Evolutionary conservation across 1,140 invertebrate genomes (phyloP), one percentile per base, ranked within the genome.

Genomic region (Lithobius niger): DNA sequence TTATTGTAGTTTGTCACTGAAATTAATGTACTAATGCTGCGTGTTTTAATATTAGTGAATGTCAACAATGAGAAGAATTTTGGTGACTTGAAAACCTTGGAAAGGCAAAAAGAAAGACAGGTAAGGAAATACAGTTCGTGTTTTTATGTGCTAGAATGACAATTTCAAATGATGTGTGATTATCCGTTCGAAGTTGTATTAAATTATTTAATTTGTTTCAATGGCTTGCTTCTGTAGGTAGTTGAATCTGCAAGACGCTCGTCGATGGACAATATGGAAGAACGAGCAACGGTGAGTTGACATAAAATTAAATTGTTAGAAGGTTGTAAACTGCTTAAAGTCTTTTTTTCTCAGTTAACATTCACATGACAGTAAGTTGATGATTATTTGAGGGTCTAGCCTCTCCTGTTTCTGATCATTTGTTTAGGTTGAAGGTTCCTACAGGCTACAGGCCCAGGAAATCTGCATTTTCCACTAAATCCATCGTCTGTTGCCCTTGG

Each of bases 11-110:
- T 61, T 45, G 6, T 36, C 6, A 36, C n/a, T 36, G 6, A 36
- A 36, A 10, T 36, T 36, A 25, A 10, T 22, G 19, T 6, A 4
- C 13, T 52, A 18, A 52, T 28, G 28, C 6, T 18, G 3, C 24
- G 2, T 52, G 2, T 50, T 61, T 57, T 52, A 64, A 53, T 69
- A 69, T 6, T 66, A 78, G 88, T 93, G 0, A 95, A 95, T 73
- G 91, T 96, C 0, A 91, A 88, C 0, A 86, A 87, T 68, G 60
- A 67, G 22, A 85, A 86, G 26, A 66, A 68, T 50, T 95, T 94
- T 70, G 82, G 79, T n/a, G 88, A 92, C 60, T 84, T 91, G 83
- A 91, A 90, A 67, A 81, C 85, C 66, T 81, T 90, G 74, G 92
- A 96, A 65, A 83, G 86, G 55, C 77, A 80, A 58, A 75, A 83